Conservation (phyloP, 2,888 invertebrate species). For the Athripsodes cinereus region DNA sequence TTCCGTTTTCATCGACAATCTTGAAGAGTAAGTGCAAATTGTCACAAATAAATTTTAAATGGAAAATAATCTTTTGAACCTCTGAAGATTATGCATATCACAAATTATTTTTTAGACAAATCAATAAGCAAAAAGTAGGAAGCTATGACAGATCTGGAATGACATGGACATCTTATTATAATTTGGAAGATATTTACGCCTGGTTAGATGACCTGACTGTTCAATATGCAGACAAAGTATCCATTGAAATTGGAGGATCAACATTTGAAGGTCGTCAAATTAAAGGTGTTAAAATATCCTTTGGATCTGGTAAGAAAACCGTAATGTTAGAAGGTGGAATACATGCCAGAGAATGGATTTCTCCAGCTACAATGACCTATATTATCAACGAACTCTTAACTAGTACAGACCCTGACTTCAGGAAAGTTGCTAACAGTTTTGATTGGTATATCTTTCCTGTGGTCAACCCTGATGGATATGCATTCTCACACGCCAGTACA, state of each 20-base stretch:
- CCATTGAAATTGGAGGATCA: constrained; percentile 48
- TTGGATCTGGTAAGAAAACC: constrained; percentile 42
- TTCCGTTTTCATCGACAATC: constrained; percentile 42
- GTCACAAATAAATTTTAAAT: too few relatives aligned
- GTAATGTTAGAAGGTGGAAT: constrained; percentile 62
- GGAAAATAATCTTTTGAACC: too few relatives aligned
- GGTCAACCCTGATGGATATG: constrained; percentile 69
- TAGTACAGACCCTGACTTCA: constrained; percentile 48
- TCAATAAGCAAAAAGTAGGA: constrained; percentile 3
- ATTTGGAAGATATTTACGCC: constrained; percentile 50
- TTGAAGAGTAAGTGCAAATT: constrained; percentile 48
- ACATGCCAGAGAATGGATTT: constrained; percentile 67
- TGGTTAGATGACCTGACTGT: constrained; percentile 51
- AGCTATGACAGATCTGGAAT: constrained; percentile 31
- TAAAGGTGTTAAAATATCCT: constrained; percentile 48
- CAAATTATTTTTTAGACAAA: constrained; percentile 16
- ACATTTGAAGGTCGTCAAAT: constrained; percentile 56
- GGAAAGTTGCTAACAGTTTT: constrained; percentile 55
- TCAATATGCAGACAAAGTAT: constrained; percentile 45
- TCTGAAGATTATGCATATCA: too few relatives aligned
- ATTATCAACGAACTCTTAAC: constrained; percentile 66
- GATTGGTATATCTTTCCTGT: constrained; percentile 74
- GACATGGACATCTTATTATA: constrained; percentile 55
- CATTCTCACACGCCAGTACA: constrained; percentile 55
- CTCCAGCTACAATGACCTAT: constrained; percentile 63